Conservation (phyloP, 2,888 invertebrate genomes). For the Lithophane semibrunnea region DNA sequence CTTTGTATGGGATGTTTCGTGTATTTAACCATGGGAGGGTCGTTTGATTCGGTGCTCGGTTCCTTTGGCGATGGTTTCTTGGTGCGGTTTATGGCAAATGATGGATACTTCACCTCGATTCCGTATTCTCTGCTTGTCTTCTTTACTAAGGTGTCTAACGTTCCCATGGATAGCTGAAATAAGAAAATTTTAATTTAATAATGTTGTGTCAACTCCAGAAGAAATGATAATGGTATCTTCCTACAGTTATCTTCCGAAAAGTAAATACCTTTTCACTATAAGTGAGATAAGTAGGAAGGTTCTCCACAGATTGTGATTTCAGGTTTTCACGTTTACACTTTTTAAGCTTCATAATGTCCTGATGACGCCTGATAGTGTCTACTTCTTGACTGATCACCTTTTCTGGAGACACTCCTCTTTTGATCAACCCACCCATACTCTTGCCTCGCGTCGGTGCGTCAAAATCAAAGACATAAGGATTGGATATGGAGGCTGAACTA, state of each 20-base stretch:
- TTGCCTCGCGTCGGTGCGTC: slow-evolving; percentile 80
- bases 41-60: slow-evolving; percentile 69
- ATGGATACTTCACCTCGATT: slow-evolving; percentile 76
- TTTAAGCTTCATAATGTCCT: slow-evolving; percentile 73
- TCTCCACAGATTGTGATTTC: slow-evolving; percentile 92
- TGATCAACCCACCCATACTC: slow-evolving; percentile 80
- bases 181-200: not conserved
- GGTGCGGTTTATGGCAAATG: slow-evolving; percentile 70
- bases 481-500: slow-evolving; percentile 87
- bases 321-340: slow-evolving; percentile 69
- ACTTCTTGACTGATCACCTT: slow-evolving; percentile 82
- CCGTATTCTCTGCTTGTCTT: slow-evolving; percentile 74
- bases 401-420: slow-evolving; percentile 78
- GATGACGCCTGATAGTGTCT: slow-evolving; percentile 77
- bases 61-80: slow-evolving; percentile 58
- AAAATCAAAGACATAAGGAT: slow-evolving; percentile 84
- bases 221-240: not conserved
- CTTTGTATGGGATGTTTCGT: slow-evolving; percentile 76
- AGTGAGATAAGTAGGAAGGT: slow-evolving; percentile 93
- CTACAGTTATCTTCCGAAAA: not conserved
- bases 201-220: not conserved
- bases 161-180: slow-evolving; percentile 91
- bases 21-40: slow-evolving; percentile 77
- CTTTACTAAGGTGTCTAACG: slow-evolving; percentile 90
- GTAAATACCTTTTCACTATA: slow-evolving; percentile 92